Base-by-base conservation (phyloP, 2,797 vertebrate species). In the Chaenodraco wilsoni region DNA sequence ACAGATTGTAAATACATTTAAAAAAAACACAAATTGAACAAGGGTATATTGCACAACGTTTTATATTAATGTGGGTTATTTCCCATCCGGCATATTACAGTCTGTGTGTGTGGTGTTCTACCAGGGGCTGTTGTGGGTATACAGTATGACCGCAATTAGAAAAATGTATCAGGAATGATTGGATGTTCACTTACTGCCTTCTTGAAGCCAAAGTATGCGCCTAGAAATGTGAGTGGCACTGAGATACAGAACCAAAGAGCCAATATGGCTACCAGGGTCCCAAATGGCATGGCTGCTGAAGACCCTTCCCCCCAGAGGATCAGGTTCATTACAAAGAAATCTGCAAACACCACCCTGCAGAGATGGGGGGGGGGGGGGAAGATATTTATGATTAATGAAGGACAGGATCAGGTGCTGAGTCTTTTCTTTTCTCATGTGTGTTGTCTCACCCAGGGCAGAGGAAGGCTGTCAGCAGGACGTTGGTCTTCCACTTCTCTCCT, bases 401-500 rank as follows among this genome's bases (percentile, higher is more conserved):
- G 50, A 16, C 14, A 17, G 10, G 1, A 51, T 16, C 19, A 37
- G 41, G 40, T 19, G 9, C 33, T 9, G 33, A 27, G 33, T 37
- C 7, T 37, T 1, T 1, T 37, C 6, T 37, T 37, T 37, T 37
- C 33, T 37, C 33, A 37, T 37, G 33, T 37, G 2, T 7, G 17
- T 10, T 8, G 43, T 76, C 95, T 95, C 90, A 98, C 97, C 97
- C 97, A 40, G 96, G 97, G 89, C 97, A 98, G 79, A 98, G 94
- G 89, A 98, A 97, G 33, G 96, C 95, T 43, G 97, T 98, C 86
- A 98, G 89, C 65, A 98, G 90, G 78, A 98, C 97, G 14, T 98
- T 98, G 81, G 96, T 97, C 94, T 98, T 98, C 97, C 97, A 98
- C 86, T 98, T 98, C 85, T 98, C 97, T 58, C 97, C 97, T 87